A percentile compares a stretch with the other conserved stretches of the same genome.
Evolutionary conservation across 1,140 invertebrate genomes (phyloP).

Genomic region (Dendroctonus ponderosae): DNA sequence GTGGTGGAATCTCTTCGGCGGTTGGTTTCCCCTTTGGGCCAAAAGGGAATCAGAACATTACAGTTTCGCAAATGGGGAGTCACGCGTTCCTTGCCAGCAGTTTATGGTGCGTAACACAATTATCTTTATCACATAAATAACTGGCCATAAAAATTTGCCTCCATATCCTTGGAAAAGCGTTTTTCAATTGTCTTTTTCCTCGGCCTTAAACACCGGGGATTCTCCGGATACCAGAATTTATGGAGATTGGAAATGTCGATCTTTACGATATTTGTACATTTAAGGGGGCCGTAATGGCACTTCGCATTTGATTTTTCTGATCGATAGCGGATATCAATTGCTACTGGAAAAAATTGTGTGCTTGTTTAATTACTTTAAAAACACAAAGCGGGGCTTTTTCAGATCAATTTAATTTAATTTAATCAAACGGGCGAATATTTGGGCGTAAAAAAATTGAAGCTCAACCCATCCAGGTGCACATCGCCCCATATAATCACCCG

Average conservation of each 20-base stretch:
- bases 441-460: too few species aligned
- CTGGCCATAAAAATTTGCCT: slow-evolving; percentile 28
- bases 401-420: too few species aligned
- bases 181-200: slow-evolving; percentile 27
- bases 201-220: neutral
- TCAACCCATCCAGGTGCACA: too few species aligned
- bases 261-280: neutral
- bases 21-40: slow-evolving; percentile 16
- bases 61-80: slow-evolving; percentile 27
- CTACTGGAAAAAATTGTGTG: too few species aligned
- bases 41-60: slow-evolving; percentile 21
- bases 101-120: slow-evolving; percentile 31
- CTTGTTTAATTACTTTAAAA: too few species aligned
- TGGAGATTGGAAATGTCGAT: slow-evolving; percentile 18
- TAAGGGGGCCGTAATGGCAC: too few species aligned
- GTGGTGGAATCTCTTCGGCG: neutral
- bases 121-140: slow-evolving; percentile 32
- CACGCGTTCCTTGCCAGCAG: slow-evolving; percentile 21
- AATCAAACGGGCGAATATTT: too few species aligned
- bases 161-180: slow-evolving; percentile 18
- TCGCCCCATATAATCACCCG: too few species aligned
- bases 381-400: too few species aligned
- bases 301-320: too few species aligned
- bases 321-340: too few species aligned
- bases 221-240: slow-evolving; percentile 9